Conservation (phyloP, 1,140 invertebrate species). For the Eriosoma lanigerum region DNA sequence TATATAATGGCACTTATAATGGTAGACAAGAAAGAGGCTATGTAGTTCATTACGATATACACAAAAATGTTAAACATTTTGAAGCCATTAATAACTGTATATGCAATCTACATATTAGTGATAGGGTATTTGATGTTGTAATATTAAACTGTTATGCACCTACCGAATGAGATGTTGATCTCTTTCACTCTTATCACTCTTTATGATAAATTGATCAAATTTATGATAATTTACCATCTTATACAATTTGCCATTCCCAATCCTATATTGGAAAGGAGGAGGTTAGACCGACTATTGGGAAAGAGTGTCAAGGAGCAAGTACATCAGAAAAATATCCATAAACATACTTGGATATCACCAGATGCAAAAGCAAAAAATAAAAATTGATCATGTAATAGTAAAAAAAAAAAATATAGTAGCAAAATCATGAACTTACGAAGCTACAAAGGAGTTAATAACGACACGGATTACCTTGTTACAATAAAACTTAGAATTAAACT, state of each 20-base stretch:
- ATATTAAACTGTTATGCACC: conserved; percentile 4
- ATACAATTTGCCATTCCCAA: conserved; percentile 3
- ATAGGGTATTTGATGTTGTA: not conserved
- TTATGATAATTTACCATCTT: not conserved
- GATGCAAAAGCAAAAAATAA: not conserved
- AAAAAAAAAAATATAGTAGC: conserved; percentile 5
- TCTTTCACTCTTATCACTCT: not conserved
- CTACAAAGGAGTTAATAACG: too few species aligned
- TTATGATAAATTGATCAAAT: not conserved
- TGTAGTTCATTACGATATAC: conserved; percentile 12
- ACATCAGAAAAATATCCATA: conserved; percentile 12
- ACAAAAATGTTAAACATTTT: conserved; percentile 1
- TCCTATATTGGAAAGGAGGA: too few species aligned
- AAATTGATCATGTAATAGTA: conserved; percentile 39
- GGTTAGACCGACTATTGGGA: too few species aligned
- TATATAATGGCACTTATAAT: too few species aligned
- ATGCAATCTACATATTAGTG: not conserved
- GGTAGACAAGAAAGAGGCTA: not conserved
- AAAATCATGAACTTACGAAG: not conserved
- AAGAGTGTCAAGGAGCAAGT: too few species aligned
- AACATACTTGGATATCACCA: not conserved
- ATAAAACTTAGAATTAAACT: not conserved
- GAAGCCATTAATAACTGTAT: not conserved
- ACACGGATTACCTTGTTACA: too few species aligned
- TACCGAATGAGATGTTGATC: not conserved